Evolutionary conservation across 2,888 invertebrate genomes (phyloP).

Genomic region (Coleophora flavipennella): DNA sequence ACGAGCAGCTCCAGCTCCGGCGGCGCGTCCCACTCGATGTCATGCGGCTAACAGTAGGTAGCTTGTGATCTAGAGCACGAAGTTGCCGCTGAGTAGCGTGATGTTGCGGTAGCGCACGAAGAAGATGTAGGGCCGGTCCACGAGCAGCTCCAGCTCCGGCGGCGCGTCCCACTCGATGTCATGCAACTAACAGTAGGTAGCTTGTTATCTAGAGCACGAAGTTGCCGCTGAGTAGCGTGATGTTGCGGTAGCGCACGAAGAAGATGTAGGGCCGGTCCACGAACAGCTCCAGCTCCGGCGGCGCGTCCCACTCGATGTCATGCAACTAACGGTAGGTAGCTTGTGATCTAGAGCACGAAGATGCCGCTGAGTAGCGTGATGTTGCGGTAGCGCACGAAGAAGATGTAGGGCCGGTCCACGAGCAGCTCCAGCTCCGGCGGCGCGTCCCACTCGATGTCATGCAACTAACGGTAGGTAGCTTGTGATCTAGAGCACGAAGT

Average conservation of each 20-base stretch:
- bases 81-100: slow-evolving; percentile 54
- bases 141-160: slow-evolving; percentile 38
- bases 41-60: slow-evolving; percentile 18
- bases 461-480: too few relatives aligned
- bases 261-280: slow-evolving; percentile 54
- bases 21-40: slow-evolving; percentile 54
- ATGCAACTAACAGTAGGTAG: slow-evolving; percentile 11
- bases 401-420: slow-evolving; percentile 51
- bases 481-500: slow-evolving; percentile 45
- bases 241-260: slow-evolving; percentile 54
- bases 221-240: slow-evolving; percentile 53
- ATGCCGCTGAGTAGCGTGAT: slow-evolving; percentile 53
- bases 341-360: slow-evolving; percentile 38
- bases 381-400: slow-evolving; percentile 57
- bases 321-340: too few relatives aligned
- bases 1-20: slow-evolving; percentile 41
- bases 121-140: slow-evolving; percentile 54
- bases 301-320: slow-evolving; percentile 60
- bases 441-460: slow-evolving; percentile 60
- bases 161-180: slow-evolving; percentile 58
- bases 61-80: slow-evolving; percentile 33
- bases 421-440: slow-evolving; percentile 38
- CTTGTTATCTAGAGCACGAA: slow-evolving; percentile 38
- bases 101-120: slow-evolving; percentile 56
- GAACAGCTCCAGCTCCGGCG: slow-evolving; percentile 38